phyloP scores from a whole-genome alignment of 2,797 vertebrate genomes.

The Agapornis canus region DNA sequence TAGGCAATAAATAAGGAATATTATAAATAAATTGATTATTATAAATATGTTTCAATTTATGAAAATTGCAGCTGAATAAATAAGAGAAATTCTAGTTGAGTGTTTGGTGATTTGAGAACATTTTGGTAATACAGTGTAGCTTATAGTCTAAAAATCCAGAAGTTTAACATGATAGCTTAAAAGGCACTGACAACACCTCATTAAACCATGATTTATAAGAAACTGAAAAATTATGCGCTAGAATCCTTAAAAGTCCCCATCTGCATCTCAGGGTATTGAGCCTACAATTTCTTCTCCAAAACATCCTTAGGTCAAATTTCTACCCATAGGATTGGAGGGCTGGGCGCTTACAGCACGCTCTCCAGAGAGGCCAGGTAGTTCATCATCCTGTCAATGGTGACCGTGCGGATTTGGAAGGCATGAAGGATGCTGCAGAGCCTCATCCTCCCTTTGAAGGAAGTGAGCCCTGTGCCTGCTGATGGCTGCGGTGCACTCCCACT shows the following conservation, averaged over 20 bases:
- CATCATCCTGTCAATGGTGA: conserved; percentile 86
- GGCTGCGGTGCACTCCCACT: rapidly evolving
- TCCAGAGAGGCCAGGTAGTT: conserved; percentile 75
- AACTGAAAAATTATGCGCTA: rapidly evolving
- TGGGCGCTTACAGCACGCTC: neutral
- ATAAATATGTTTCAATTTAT: neutral
- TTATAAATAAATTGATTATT: neutral
- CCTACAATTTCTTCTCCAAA: neutral
- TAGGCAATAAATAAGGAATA: conserved; percentile 65
- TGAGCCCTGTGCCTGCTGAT: rapidly evolving
- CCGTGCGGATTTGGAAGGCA: conserved; percentile 78
- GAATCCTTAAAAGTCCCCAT: neutral
- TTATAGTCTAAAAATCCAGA: neutral
- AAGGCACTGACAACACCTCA: neutral
- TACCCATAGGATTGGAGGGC: neutral
- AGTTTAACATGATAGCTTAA: neutral
- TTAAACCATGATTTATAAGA: neutral
- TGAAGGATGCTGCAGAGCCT: conserved; percentile 81
- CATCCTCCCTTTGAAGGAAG: conserved; percentile 67
- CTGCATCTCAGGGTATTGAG: no score
- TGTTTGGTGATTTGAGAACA: neutral
- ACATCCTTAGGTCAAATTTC: neutral
- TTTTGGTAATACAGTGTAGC: neutral
- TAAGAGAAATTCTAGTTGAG: neutral
- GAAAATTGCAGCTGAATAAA: conserved; percentile 3